Conservation (phyloP, 2,888 invertebrate species). For the Dryobotodes eremita region DNA sequence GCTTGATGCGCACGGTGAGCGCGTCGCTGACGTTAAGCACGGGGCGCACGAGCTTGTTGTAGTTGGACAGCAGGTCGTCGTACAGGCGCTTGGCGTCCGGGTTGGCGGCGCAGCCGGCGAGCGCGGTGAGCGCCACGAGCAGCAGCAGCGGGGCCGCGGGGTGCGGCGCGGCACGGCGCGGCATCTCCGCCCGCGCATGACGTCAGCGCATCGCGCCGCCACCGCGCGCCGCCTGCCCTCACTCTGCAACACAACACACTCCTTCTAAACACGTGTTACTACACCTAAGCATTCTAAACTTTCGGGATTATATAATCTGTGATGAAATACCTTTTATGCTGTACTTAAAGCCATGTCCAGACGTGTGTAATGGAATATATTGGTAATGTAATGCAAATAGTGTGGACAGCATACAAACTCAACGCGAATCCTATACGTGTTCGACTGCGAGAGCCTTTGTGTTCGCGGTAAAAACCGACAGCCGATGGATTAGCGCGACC, state of each 20-base stretch:
- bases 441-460: background rate
- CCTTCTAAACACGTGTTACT: background rate
- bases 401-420: background rate
- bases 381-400: background rate
- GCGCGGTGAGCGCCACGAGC: slow-evolving; percentile 77
- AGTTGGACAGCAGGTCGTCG: slow-evolving; percentile 98
- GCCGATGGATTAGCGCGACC: background rate
- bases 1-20: slow-evolving; percentile 98
- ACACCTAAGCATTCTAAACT: background rate
- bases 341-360: background rate
- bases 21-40: slow-evolving; percentile 99
- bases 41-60: slow-evolving; percentile 98
- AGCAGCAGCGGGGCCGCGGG: slow-evolving; percentile 80
- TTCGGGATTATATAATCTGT: background rate
- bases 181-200: slow-evolving; percentile 85
- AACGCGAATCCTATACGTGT: background rate
- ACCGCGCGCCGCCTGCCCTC: slow-evolving; percentile 72
- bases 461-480: background rate
- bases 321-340: background rate
- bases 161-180: slow-evolving; percentile 83
- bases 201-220: slow-evolving; percentile 84
- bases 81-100: slow-evolving; percentile 98
- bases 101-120: slow-evolving; percentile 96
- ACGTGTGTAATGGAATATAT: background rate
- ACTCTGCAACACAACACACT: slow-evolving; percentile 27